Evolutionary conservation across 2,797 vertebrate genomes (phyloP), one percentile per base, ranked within the genome.

Genomic region (Poecilia gillii): DNA sequence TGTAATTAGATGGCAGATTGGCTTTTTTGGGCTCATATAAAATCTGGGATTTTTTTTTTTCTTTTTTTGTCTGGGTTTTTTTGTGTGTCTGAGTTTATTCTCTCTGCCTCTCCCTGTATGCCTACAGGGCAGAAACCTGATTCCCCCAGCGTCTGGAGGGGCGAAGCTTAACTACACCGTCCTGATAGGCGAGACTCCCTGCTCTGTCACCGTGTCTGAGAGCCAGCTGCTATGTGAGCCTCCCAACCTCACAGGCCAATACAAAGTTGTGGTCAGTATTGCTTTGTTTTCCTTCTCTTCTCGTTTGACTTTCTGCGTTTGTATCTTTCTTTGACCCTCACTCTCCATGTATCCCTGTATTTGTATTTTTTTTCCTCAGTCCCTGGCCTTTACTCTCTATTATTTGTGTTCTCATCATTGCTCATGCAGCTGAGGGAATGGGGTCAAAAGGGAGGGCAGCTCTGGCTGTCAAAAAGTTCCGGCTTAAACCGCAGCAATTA

Each of bases 131-230:
- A 98, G 96, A 92, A 99, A 99, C 94, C 96, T 99, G 95, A 97
- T 98, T 80, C 99, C 99, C 3, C 97, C 97, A 0, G 96, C 97
- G 14, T 91, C 98, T 0, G 98, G 97, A 82, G 99, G 98, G 76
- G 97, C 96, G 72, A 99, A 98, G 92, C 96, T 99, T 74, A 99
- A 99, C 96, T 99, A 99, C 96, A 98, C 97, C 0, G 97, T 99
- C 83, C 93, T 99, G 91, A 96, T 99, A 0, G 99, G 99, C 51
- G 98, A 99, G 77, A 99, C 97, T 0, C 97, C 97, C 7, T 99
- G 99, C 25, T 94, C 97, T 0, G 97, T 99, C 90, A 99, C 99
- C 0, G 96, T 99, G 85, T 99, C 99, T 0, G 99, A 99, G 94
- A 99, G 97, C 0, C 99, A 99, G 91, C 96, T 99, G 88, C 97